phyloP scores from a whole-genome alignment of 2,113 vertebrate species.

The Eretmochelys imbricata region DNA sequence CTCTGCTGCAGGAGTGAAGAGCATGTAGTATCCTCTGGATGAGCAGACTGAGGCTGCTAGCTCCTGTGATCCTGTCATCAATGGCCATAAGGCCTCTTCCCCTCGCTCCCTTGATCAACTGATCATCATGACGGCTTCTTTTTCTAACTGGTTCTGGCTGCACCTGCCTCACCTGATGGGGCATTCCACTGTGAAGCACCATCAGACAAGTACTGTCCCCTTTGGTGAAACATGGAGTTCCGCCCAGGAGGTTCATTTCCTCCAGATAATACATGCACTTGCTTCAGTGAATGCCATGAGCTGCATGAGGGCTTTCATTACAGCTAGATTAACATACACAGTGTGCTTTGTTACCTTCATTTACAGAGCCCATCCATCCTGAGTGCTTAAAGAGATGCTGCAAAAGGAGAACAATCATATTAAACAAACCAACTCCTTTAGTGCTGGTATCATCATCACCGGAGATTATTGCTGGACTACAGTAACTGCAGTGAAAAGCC shows the following conservation, averaged over 20 bases:
- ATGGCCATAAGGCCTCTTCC: not conserved
- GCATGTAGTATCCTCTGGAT: not conserved
- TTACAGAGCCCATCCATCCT: not conserved
- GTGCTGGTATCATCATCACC: too few relatives aligned
- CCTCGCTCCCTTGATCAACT: not conserved
- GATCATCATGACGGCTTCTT: not conserved
- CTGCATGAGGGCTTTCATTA: not conserved
- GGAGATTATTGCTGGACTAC: not conserved
- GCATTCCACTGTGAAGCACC: not conserved
- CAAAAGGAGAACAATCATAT: not conserved
- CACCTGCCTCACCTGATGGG: not conserved
- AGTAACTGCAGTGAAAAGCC: not conserved
- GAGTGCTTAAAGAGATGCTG: not conserved
- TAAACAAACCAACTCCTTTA: not conserved
- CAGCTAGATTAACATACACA: not conserved
- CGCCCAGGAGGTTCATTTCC: not conserved
- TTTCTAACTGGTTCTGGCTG: not conserved
- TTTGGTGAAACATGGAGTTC: not conserved
- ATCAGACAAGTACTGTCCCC: too few relatives aligned
- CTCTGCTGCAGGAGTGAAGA: not conserved
- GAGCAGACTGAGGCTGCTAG: not conserved
- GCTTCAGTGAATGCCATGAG: not conserved
- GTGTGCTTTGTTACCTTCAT: not conserved
- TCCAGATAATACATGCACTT: not conserved
- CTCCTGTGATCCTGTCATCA: not conserved